phyloP scores from a whole-genome alignment of 2,888 invertebrate genomes.

The Epirrhoe tristata region DNA sequence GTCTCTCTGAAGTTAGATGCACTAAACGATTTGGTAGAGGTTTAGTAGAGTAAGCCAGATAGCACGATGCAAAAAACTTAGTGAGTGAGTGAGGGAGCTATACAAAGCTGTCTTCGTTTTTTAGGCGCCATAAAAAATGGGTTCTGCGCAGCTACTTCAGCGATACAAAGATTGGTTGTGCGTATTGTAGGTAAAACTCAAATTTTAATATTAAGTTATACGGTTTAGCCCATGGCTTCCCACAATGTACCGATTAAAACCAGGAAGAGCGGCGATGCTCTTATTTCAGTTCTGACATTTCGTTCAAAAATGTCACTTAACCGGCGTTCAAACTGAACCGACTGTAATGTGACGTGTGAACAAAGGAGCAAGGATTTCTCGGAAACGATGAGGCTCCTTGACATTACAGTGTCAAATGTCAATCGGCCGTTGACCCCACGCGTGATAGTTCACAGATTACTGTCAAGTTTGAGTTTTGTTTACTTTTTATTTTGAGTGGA shows the following conservation, averaged over 20 bases:
- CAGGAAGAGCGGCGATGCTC: neutral
- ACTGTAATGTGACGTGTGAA: slow-evolving; percentile 47
- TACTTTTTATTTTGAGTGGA: slow-evolving; percentile 43
- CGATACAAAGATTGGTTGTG: too few species aligned
- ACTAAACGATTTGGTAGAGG: too few species aligned
- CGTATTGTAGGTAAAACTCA: too few species aligned
- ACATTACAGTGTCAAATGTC: slow-evolving; percentile 85
- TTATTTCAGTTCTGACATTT: slow-evolving; percentile 47
- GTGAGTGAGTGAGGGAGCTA: too few species aligned
- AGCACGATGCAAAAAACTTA: too few species aligned
- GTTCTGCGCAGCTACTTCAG: too few species aligned
- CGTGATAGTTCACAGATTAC: slow-evolving; percentile 69
- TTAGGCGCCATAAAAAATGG: too few species aligned
- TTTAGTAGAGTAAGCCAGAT: too few species aligned
- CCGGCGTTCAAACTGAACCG: slow-evolving; percentile 46
- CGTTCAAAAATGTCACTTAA: slow-evolving; percentile 47
- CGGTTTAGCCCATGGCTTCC: neutral
- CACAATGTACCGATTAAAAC: neutral
- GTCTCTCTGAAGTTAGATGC: too few species aligned
- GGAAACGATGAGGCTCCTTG: slow-evolving; percentile 70
- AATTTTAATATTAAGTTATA: too few species aligned
- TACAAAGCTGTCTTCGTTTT: too few species aligned
- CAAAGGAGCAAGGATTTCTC: slow-evolving; percentile 49
- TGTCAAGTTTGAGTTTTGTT: slow-evolving; percentile 45
- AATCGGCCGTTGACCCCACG: slow-evolving; percentile 70